Percentiles rank a stretch among this genome's conserved stretches.
phyloP scores from a whole-genome alignment of 2,797 vertebrate species.

The Bufotes viridis region DNA sequence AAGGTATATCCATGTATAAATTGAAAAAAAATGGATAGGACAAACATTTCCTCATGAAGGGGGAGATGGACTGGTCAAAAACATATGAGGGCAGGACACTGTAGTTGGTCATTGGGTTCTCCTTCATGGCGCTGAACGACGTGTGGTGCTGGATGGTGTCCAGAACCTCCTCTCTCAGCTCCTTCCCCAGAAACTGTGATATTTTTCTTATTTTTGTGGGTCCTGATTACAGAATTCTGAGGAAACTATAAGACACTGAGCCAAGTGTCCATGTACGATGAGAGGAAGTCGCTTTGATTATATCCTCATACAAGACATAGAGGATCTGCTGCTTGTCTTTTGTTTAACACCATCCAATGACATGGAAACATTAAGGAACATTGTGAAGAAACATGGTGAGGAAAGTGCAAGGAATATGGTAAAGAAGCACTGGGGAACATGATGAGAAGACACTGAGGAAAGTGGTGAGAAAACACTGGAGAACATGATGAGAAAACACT shows the following conservation, averaged over 20 bases:
- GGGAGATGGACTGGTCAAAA: slow-evolving; percentile 75
- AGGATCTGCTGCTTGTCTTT: slow-evolving; percentile 59
- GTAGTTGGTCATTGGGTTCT: slow-evolving; percentile 76
- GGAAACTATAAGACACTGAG: neutral
- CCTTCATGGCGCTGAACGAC: slow-evolving; percentile 75
- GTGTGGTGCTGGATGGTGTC: slow-evolving; percentile 70
- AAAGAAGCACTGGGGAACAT: no score
- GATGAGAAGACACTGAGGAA: no score
- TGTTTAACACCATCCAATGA: slow-evolving; percentile 60
- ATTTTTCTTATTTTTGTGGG: slow-evolving; percentile 75
- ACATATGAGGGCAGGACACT: slow-evolving; percentile 65
- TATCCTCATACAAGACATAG: slow-evolving; percentile 64
- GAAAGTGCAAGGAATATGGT: no score
- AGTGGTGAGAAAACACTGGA: no score
- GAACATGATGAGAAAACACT: no score
- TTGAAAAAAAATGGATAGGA: no score
- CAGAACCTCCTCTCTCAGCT: slow-evolving; percentile 66
- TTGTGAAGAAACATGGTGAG: no score
- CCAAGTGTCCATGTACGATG: neutral
- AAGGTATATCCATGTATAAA: no score
- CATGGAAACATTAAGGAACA: slow-evolving; percentile 48
- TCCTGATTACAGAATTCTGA: slow-evolving; percentile 65
- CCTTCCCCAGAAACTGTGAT: slow-evolving; percentile 72
- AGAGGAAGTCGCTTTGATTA: neutral
- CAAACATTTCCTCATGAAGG: slow-evolving; percentile 78